Evolutionary conservation across 2,113 vertebrate genomes (phyloP).

Genomic region (Aythya baeri): DNA sequence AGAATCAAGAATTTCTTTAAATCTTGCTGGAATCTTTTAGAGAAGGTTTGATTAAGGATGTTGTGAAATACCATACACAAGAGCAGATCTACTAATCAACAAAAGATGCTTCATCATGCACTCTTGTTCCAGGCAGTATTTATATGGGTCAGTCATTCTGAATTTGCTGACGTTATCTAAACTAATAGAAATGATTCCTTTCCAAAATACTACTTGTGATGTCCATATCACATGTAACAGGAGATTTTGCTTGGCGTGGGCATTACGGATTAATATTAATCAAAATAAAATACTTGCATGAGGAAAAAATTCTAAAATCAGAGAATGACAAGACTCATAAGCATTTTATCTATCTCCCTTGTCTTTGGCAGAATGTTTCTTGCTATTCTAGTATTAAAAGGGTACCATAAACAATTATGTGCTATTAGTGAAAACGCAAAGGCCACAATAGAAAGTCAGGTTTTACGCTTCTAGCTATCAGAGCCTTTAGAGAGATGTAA

Average conservation of each 20-base stretch:
- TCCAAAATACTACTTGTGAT: neutral
- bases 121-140: conserved; percentile 36
- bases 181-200: neutral
- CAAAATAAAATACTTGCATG: neutral
- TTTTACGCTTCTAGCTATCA: conserved; percentile 17
- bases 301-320: neutral
- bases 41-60: conserved; percentile 41
- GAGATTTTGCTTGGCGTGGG: neutral
- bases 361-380: neutral
- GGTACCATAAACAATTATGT: neutral
- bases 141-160: conserved; percentile 19
- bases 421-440: conserved; percentile 1
- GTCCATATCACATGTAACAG: neutral
- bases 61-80: conserved; percentile 23
- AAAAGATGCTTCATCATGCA: conserved; percentile 29
- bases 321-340: neutral
- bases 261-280: neutral
- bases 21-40: conserved; percentile 4
- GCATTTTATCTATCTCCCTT: neutral
- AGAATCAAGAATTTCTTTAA: conserved; percentile 36
- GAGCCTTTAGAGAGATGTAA: neutral
- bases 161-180: conserved; percentile 11
- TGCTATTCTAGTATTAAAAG: neutral
- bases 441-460: neutral
- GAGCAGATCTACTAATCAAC: conserved; percentile 44